Evolutionary conservation across 2,113 vertebrate genomes (phyloP).

Genomic region (Cranoglanis bouderius): DNA sequence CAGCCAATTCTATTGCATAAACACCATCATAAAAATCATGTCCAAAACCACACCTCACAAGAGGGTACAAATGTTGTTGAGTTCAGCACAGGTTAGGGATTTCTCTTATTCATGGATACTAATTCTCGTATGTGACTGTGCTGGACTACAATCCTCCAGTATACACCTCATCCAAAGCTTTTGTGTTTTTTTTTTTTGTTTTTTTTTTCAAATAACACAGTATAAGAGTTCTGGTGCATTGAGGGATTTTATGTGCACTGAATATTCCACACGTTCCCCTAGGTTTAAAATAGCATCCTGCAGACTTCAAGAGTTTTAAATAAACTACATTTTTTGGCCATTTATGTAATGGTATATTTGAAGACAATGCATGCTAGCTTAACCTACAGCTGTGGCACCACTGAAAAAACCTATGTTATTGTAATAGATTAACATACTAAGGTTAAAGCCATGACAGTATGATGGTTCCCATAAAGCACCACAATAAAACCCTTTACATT

Average conservation of each 20-base stretch:
- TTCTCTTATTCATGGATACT: background rate
- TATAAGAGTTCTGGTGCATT: background rate
- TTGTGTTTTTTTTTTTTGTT: background rate
- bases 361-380: background rate
- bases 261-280: background rate
- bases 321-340: background rate
- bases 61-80: background rate
- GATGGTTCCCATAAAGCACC: background rate
- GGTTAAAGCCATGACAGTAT: background rate
- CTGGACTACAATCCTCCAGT: background rate
- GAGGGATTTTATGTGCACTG: too few relatives aligned
- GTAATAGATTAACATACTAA: background rate
- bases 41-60: background rate
- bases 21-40: background rate
- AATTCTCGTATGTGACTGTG: background rate
- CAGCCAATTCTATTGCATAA: background rate
- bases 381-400: background rate
- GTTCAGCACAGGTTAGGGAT: background rate
- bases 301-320: background rate
- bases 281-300: background rate
- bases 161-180: background rate
- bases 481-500: background rate
- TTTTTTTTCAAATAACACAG: background rate
- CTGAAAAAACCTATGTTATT: background rate
- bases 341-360: background rate